phyloP scores from a whole-genome alignment of 2,888 invertebrate genomes.

The Copidosoma aretas region DNA sequence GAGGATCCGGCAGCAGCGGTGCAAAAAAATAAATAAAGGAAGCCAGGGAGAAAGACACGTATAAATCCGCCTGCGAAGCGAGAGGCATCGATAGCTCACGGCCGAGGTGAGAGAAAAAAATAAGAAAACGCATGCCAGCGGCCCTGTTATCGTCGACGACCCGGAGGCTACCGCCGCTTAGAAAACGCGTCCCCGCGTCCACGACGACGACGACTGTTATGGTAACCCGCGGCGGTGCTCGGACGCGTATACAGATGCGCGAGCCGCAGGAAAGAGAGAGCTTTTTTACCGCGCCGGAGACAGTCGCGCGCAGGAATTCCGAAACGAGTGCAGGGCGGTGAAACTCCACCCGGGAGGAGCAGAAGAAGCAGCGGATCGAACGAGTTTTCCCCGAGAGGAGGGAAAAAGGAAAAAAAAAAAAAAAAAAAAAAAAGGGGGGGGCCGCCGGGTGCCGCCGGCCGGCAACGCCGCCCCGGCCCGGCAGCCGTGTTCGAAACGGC shows the following conservation, averaged over 20 bases:
- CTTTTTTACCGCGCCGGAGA: conserved; percentile 30
- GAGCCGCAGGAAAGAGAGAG: conserved; percentile 4
- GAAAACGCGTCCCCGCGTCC: conserved; percentile 25
- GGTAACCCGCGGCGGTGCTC: conserved; percentile 39
- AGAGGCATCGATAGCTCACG: conserved; percentile 11
- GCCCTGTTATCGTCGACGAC: background rate
- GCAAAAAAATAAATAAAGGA: too few relatives aligned
- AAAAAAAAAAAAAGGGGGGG: too few relatives aligned
- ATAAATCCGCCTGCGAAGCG: conserved; percentile 24
- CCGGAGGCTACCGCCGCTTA: conserved; percentile 9
- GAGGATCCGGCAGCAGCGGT: too few relatives aligned
- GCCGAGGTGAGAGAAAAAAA: conserved; percentile 6
- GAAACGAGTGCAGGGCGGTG: conserved; percentile 19
- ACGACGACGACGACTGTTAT: conserved; percentile 28
- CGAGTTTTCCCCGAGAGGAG: background rate
- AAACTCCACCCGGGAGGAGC: conserved; percentile 24
- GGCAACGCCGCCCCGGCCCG: too few relatives aligned
- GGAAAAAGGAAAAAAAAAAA: background rate
- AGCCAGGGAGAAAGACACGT: too few relatives aligned
- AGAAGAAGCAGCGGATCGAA: too few relatives aligned
- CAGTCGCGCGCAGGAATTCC: conserved; percentile 39
- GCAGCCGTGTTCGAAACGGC: too few relatives aligned
- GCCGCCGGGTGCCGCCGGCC: too few relatives aligned
- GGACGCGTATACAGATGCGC: conserved; percentile 26
- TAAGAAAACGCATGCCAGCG: conserved; percentile 2